These are phyloP conservation scores for Arctia plantaginis DNA, from an alignment of 2,888 invertebrate genomes.

Conservation along the genomic window DNA sequence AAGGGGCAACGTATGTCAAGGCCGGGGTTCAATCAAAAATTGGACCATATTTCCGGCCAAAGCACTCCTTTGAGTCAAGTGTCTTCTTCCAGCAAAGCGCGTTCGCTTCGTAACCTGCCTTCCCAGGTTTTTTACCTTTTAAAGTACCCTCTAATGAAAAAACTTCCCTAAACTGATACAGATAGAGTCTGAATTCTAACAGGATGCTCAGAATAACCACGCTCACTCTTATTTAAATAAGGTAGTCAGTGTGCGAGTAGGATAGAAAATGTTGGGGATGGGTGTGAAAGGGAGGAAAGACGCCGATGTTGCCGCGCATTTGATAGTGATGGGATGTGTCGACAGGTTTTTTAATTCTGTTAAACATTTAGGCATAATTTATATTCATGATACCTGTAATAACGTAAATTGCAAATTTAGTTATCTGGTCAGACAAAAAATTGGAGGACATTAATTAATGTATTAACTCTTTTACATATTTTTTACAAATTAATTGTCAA, in stretches of 20 bases:
- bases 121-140: slow-evolving; percentile 73
- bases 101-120: slow-evolving; percentile 73
- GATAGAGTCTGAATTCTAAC: slow-evolving; percentile 63
- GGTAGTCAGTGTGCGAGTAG: slow-evolving; percentile 79
- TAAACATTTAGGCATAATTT: not conserved
- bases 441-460: not conserved
- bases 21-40: slow-evolving; percentile 64
- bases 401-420: not conserved
- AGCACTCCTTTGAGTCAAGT: slow-evolving; percentile 73
- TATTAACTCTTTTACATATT: not conserved
- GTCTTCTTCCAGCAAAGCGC: slow-evolving; percentile 72
- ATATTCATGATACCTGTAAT: not conserved
- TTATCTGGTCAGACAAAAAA: not conserved
- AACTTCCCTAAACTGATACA: slow-evolving; percentile 55
- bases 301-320: slow-evolving; percentile 78
- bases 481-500: not conserved
- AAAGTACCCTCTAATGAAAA: slow-evolving; percentile 43
- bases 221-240: slow-evolving; percentile 85
- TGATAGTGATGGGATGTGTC: slow-evolving; percentile 67
- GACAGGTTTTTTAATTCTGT: slow-evolving; percentile 44
- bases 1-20: slow-evolving; percentile 54
- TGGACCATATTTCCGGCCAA: slow-evolving; percentile 76
- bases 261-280: slow-evolving; percentile 67
- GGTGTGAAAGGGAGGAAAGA: slow-evolving; percentile 67
- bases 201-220: slow-evolving; percentile 60